A percentile compares a stretch with the other conserved stretches of the same genome.
Conservation (phyloP, 2,797 vertebrate genomes). For the Mareca penelope region DNA sequence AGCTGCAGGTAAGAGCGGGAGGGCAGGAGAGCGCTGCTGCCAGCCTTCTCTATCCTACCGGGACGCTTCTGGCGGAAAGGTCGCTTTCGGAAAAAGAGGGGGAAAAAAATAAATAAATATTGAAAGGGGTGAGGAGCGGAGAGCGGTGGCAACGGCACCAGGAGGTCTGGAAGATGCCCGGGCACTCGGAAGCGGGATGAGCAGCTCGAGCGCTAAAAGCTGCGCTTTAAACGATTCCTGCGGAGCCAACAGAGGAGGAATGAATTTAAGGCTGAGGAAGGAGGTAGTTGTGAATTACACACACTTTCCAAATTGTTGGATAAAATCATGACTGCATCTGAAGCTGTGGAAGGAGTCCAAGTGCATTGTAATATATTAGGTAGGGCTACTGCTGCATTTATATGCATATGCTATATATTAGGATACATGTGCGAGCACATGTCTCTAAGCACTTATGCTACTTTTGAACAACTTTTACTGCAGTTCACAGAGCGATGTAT, state of each 20-base stretch:
- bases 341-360: conserved; percentile 54
- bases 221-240: background rate
- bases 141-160: background rate
- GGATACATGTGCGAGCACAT: background rate
- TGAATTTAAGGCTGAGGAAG: background rate
- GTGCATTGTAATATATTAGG: conserved; percentile 16
- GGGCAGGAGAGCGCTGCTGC: conserved; percentile 49
- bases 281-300: conserved; percentile 32
- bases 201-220: background rate
- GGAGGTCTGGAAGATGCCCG: background rate
- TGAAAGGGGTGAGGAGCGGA: background rate
- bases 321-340: conserved; percentile 46
- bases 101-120: background rate
- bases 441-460: background rate
- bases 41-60: background rate
- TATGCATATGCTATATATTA: conserved; percentile 4
- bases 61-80: background rate
- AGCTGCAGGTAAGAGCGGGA: conserved; percentile 78
- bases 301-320: conserved; percentile 55
- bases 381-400: conserved; percentile 24
- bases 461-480: conserved; percentile 3
- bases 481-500: background rate
- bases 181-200: background rate
- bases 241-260: background rate
- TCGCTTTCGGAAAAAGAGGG: background rate